Base-by-base conservation (phyloP, 2,797 vertebrate species). In the Acanthurus lineatus region DNA sequence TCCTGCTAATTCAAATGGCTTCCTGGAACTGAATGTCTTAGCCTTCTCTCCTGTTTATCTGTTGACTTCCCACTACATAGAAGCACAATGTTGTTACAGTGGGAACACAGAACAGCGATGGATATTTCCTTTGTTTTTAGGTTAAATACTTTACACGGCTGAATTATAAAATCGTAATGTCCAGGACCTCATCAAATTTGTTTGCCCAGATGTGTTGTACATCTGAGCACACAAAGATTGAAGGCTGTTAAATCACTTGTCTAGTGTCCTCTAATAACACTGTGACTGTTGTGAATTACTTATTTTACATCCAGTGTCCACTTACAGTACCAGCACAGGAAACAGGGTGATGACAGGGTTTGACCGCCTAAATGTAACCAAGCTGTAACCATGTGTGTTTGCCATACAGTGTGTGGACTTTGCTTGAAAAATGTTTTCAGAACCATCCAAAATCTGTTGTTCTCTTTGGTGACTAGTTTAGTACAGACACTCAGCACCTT, bases 1-100 rank as follows among this genome's bases (percentile, higher is more conserved):
- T 73, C 73, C 12, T 69, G 47, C 19, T 60, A 2, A 60, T 56
- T 59, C 67, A 63, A 59, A 54, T 76, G 17, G 58, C 54, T 58
- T 82, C 61, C 16, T 58, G n/a, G 42, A 61, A 19, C 38, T 51
- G n/a, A 68, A 69, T 4, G 20, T 44, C 64, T 52, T 17, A 54
- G 20, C 19, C 11, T 4, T 40, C 22, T 45, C 42, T 49, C n/a
- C 17, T 38, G 57, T 76, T 62, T 32, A 25, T 82, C 4, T 65
- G 25, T 20, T 17, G 56, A 61, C 25, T 32, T 64, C 15, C 32
- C 16, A 17, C 60, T 14, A 51, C 9, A 38, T 35, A 17, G 42
- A 72, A 54, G 17, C 44, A 48, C 35, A 48, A 19, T 45, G 17
- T 52, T 60, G 12, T 25, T 5, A 32, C 56, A 6, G 5, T 51